These are phyloP conservation scores for Carduelis carduelis DNA, from an alignment of 2,797 vertebrate species.

Conservation along the genomic window DNA sequence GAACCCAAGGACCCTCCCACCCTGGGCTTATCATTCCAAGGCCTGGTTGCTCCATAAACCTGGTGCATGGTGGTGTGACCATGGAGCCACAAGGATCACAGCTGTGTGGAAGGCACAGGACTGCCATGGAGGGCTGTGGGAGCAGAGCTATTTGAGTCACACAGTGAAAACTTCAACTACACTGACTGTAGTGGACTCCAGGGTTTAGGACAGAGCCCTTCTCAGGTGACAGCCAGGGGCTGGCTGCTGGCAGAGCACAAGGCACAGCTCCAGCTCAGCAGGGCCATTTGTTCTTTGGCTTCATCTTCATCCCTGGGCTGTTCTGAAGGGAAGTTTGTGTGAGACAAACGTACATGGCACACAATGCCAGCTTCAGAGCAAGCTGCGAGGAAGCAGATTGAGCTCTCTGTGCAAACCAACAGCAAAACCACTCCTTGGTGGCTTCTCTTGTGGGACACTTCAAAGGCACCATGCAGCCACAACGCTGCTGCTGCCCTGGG, in stretches of 20 bases:
- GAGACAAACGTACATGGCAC: not conserved
- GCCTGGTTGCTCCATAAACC: not conserved
- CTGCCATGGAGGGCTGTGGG: not conserved
- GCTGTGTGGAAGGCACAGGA: not conserved
- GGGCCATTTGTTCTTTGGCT: not conserved
- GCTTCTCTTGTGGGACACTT: slow-evolving; percentile 55
- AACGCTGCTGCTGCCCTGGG: slow-evolving; percentile 22
- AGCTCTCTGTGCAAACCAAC: slow-evolving; percentile 15
- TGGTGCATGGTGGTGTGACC: fast-evolving
- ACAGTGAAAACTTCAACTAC: not conserved
- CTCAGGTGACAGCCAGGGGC: not conserved
- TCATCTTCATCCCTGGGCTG: not conserved
- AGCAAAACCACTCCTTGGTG: slow-evolving; percentile 13
- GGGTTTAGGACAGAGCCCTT: not conserved
- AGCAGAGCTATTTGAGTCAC: not conserved
- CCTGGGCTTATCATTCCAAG: not conserved
- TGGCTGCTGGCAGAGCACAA: not conserved
- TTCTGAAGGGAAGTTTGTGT: not conserved
- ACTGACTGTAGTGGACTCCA: not conserved
- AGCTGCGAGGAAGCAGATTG: not conserved
- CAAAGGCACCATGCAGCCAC: slow-evolving; percentile 36
- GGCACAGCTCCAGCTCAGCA: not conserved
- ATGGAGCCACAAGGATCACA: fast-evolving
- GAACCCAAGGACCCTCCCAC: not conserved
- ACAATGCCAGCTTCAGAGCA: slow-evolving; percentile 17